Conservation (phyloP, 2,888 invertebrate species). For the Tholera decimalis region DNA sequence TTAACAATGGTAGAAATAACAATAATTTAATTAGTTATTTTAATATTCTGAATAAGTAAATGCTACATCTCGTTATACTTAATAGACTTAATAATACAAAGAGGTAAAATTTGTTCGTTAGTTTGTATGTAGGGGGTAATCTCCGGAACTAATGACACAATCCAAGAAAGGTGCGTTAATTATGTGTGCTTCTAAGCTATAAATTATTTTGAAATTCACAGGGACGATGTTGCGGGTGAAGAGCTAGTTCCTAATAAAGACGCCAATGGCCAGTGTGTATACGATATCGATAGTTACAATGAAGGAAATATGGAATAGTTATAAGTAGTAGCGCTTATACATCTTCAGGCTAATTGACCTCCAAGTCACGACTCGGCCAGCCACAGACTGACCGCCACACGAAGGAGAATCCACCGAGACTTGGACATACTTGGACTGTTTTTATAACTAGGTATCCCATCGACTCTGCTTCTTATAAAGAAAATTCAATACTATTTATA, state of each 20-base stretch:
- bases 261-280: background rate
- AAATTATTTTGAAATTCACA: too few species aligned
- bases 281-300: slow-evolving; percentile 6
- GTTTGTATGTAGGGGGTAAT: too few species aligned
- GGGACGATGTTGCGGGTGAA: too few species aligned
- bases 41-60: background rate
- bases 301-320: slow-evolving; percentile 12
- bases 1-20: background rate
- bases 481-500: too few species aligned
- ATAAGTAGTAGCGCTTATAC: slow-evolving; percentile 27
- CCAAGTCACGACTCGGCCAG: slow-evolving; percentile 57
- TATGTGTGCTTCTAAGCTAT: too few species aligned
- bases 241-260: too few species aligned
- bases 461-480: background rate
- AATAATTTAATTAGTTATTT: background rate
- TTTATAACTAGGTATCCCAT: background rate
- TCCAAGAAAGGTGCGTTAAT: too few species aligned
- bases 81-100: too few species aligned
- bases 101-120: too few species aligned
- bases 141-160: too few species aligned
- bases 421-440: slow-evolving; percentile 15
- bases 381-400: slow-evolving; percentile 47
- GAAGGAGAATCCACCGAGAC: slow-evolving; percentile 30
- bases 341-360: slow-evolving; percentile 47
- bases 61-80: slow-evolving; percentile 2